A percentile compares a stretch with the other conserved stretches of the same genome.
These are phyloP conservation scores for Ecdyonurus torrentis DNA, from an alignment of 2,888 invertebrate genomes.

Conservation along the genomic window DNA sequence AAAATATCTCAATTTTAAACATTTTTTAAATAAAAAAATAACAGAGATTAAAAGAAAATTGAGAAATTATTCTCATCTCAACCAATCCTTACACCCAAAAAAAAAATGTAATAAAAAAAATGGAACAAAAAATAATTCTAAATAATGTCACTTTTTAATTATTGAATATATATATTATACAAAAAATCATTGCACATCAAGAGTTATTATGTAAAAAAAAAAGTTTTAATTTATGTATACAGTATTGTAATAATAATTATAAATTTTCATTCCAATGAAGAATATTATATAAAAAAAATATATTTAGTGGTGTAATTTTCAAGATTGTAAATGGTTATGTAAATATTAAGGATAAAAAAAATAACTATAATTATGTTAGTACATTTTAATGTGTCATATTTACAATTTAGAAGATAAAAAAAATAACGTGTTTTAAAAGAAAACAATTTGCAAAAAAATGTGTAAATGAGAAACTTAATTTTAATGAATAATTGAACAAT, in stretches of 20 bases:
- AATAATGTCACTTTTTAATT: constrained; percentile 3
- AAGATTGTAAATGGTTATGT: not conserved
- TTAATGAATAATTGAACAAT: not conserved
- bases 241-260: not conserved
- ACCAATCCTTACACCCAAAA: too few relatives aligned
- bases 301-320: not conserved
- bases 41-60: too few relatives aligned
- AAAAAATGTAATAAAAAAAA: too few relatives aligned
- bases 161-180: not conserved
- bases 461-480: not conserved
- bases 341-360: not conserved
- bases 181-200: too few relatives aligned
- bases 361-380: constrained; percentile 4
- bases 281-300: constrained; percentile 1
- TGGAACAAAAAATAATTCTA: constrained; percentile 4
- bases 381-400: not conserved
- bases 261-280: constrained; percentile 3
- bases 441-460: not conserved
- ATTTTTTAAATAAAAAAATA: too few relatives aligned
- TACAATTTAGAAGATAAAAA: not conserved
- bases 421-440: not conserved
- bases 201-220: not conserved
- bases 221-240: not conserved
- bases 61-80: too few relatives aligned
- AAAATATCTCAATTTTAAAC: too few relatives aligned